These are phyloP conservation scores for Rattus rattus DNA, from an alignment of 2,113 vertebrate genomes.

Conservation along the genomic window DNA sequence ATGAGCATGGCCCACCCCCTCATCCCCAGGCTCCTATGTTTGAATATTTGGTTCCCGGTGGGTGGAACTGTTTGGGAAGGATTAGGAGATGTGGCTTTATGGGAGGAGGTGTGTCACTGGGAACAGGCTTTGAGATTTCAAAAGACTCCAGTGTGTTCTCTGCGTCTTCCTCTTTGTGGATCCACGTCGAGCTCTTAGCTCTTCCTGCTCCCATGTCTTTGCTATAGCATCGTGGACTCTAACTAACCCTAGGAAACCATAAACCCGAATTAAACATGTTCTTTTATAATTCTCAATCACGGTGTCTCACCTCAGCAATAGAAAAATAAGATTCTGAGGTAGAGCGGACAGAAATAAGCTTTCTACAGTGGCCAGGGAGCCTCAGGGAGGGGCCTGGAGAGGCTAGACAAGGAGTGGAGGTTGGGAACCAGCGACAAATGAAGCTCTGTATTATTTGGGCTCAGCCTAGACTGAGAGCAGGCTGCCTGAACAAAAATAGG, in stretches of 20 bases:
- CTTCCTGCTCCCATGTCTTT: background rate
- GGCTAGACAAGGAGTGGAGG: background rate
- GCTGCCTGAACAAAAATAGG: background rate
- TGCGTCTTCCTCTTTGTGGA: background rate
- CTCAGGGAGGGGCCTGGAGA: background rate
- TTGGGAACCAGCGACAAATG: rapidly evolving
- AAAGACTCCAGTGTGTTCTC: background rate
- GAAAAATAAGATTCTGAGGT: background rate
- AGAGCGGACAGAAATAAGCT: background rate
- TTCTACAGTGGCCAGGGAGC: rapidly evolving
- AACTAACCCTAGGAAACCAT: background rate
- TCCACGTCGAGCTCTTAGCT: background rate
- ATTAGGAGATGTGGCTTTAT: background rate
- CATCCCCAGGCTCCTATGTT: background rate
- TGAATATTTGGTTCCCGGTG: background rate
- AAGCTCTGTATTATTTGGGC: background rate
- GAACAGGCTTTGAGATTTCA: background rate
- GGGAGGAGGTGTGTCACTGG: background rate
- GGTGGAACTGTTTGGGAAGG: background rate
- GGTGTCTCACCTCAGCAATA: background rate
- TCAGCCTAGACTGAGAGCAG: background rate
- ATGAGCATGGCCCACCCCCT: too few species aligned
- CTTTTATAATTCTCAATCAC: background rate
- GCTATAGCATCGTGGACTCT: background rate
- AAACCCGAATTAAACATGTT: background rate